Conservation (phyloP, 2,113 vertebrate species). For the Azemiops feae region DNA sequence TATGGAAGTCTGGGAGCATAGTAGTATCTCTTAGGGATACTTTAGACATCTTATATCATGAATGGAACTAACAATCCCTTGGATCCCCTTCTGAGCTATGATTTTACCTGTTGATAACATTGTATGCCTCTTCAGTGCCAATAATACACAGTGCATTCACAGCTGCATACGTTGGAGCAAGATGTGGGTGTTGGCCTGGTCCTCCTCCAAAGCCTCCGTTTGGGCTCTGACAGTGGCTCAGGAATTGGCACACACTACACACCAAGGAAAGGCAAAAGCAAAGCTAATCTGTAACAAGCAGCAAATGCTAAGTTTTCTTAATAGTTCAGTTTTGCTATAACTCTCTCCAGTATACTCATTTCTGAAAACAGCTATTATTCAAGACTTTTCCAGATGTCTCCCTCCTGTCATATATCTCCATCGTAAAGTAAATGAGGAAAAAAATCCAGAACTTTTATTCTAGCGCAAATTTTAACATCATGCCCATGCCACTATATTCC, state of each 20-base stretch:
- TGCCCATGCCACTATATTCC: not conserved
- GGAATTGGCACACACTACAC: slow-evolving; percentile 87
- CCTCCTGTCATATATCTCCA: not conserved
- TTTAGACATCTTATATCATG: not conserved
- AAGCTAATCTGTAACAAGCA: not conserved
- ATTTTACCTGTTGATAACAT: slow-evolving; percentile 85
- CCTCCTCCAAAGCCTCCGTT: slow-evolving; percentile 91
- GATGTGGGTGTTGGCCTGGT: slow-evolving; percentile 89
- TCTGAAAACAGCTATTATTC: not conserved
- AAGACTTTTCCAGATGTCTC: not conserved
- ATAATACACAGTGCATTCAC: slow-evolving; percentile 94
- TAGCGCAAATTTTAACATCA: not conserved
- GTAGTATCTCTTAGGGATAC: not conserved
- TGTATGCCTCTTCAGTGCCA: slow-evolving; percentile 89
- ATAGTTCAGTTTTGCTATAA: no score
- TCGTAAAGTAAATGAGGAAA: not conserved
- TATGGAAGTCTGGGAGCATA: not conserved
- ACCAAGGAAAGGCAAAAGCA: not conserved
- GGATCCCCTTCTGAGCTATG: not conserved
- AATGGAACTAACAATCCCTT: not conserved
- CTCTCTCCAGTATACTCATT: not conserved
- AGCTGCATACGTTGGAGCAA: slow-evolving; percentile 93
- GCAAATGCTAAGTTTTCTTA: not conserved
- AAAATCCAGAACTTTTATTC: not conserved
- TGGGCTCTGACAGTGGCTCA: slow-evolving; percentile 85